A percentile compares a stretch with the other conserved stretches of the same genome.
phyloP scores from a whole-genome alignment of 1,140 invertebrate genomes.

The Platyscapa corneri region DNA sequence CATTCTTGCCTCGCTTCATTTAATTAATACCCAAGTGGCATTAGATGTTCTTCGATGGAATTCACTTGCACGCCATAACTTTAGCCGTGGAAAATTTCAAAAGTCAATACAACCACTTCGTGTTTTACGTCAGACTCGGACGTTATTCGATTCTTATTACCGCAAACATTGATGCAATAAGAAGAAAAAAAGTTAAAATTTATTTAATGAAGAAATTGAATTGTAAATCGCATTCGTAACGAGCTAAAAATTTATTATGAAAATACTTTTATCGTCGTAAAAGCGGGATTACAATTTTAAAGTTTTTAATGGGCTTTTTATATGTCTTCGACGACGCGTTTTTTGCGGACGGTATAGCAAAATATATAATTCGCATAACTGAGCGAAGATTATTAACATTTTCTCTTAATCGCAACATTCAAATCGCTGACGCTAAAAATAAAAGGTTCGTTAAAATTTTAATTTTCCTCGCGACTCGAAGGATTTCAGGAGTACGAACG shows the following conservation, averaged over 20 bases:
- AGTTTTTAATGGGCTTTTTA: not conserved
- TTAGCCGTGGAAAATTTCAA: not conserved
- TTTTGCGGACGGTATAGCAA: too few relatives aligned
- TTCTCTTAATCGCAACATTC: not conserved
- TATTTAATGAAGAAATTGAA: not conserved
- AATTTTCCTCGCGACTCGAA: not conserved
- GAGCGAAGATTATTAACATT: not conserved
- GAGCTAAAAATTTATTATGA: not conserved
- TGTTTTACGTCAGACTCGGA: not conserved
- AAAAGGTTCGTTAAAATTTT: not conserved
- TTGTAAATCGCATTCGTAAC: not conserved
- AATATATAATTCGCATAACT: not conserved
- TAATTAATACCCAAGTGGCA: not conserved
- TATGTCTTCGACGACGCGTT: not conserved
- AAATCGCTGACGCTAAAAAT: not conserved
- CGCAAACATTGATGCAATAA: not conserved
- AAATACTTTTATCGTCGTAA: slow-evolving; percentile 1
- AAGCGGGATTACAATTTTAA: not conserved
- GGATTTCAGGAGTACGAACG: slow-evolving; percentile 26
- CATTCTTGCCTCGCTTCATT: too few relatives aligned
- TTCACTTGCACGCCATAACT: not conserved
- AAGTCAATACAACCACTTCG: not conserved
- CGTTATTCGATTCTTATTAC: not conserved
- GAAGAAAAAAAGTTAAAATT: not conserved
- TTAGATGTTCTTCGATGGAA: not conserved